A percentile compares a stretch with the other conserved stretches of the same genome.
These are phyloP conservation scores for Orchesella flavescens DNA, from an alignment of 2,888 invertebrate genomes.

Conservation along the genomic window DNA sequence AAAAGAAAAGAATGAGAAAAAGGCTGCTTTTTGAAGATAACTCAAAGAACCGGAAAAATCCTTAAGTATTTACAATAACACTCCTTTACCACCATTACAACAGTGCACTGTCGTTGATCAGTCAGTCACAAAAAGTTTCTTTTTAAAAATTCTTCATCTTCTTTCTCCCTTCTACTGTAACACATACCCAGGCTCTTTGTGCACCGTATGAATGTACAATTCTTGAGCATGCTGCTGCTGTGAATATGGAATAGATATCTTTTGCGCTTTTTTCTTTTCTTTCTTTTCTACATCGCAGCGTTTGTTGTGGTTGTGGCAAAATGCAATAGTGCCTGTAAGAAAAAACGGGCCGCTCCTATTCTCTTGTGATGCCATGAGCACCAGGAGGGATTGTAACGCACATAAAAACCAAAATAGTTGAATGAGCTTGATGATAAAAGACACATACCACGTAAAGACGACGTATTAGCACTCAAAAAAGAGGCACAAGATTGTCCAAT, in stretches of 20 bases:
- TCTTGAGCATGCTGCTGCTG: neutral
- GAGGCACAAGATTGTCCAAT: slow-evolving; percentile 20
- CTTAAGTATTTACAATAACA: slow-evolving; percentile 25
- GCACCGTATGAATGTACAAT: neutral
- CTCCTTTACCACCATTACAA: neutral
- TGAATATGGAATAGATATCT: slow-evolving; percentile 12
- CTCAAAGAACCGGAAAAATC: slow-evolving; percentile 44
- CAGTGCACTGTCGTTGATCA: neutral
- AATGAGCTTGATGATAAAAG: slow-evolving; percentile 21
- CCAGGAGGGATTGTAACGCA: slow-evolving; percentile 1
- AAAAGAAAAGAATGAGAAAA: slow-evolving; percentile 1
- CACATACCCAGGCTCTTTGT: neutral
- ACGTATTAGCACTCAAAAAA: slow-evolving; percentile 19
- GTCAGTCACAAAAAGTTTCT: slow-evolving; percentile 13
- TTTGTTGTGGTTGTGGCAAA: neutral
- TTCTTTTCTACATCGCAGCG: slow-evolving; percentile 1
- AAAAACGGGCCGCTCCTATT: slow-evolving; percentile 53
- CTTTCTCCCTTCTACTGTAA: neutral
- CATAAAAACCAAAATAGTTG: neutral
- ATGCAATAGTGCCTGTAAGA: neutral
- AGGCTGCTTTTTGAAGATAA: neutral
- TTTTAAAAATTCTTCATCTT: neutral
- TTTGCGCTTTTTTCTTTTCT: slow-evolving; percentile 2
- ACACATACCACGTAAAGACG: slow-evolving; percentile 11
- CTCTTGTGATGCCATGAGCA: slow-evolving; percentile 11